Conservation (phyloP, 2,113 vertebrate genomes). For the Castor canadensis region DNA sequence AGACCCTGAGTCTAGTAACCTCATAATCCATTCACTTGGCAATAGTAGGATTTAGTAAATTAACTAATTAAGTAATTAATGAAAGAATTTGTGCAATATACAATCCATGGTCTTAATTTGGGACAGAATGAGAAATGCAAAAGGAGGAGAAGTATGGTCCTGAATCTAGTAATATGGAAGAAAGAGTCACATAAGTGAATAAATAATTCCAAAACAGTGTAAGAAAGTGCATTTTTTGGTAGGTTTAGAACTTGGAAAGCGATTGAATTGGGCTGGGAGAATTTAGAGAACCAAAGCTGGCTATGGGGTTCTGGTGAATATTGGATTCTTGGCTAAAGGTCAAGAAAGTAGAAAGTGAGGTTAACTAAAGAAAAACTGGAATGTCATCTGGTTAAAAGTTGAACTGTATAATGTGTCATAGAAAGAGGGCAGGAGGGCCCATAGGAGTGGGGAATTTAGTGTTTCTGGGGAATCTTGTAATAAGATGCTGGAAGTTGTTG, state of each 20-base stretch:
- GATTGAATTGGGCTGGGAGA: not conserved
- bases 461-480: accelerated
- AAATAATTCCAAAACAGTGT: not conserved
- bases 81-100: not conserved
- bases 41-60: not conserved
- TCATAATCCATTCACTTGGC: not conserved
- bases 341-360: not conserved
- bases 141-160: not conserved
- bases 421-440: too few species aligned
- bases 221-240: not conserved
- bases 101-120: not conserved
- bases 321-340: not conserved
- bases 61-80: not conserved
- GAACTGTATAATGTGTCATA: not conserved
- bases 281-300: not conserved
- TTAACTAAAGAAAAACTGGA: not conserved
- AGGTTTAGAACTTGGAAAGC: not conserved
- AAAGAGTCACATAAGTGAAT: not conserved
- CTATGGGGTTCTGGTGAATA: not conserved
- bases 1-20: not conserved
- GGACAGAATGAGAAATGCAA: not conserved
- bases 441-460: accelerated
- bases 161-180: not conserved
- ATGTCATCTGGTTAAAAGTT: not conserved
- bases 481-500: not conserved